Evolutionary conservation across 2,888 invertebrate species (phyloP).

Genomic region (Hyposoter didymator): DNA sequence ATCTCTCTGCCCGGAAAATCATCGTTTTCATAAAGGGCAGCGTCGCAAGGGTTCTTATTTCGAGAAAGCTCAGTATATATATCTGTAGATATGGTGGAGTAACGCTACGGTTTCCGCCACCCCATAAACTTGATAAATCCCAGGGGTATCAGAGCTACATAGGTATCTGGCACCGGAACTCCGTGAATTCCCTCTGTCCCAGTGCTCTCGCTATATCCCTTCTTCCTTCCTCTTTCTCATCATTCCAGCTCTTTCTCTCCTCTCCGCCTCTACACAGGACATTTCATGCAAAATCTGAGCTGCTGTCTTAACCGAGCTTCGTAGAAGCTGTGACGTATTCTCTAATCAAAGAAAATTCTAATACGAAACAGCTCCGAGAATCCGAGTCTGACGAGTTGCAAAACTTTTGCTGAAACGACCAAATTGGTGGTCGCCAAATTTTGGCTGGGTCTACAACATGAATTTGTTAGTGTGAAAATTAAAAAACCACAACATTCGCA

Average conservation of each 20-base stretch:
- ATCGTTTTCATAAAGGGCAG: constrained; percentile 75
- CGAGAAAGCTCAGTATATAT: constrained; percentile 41
- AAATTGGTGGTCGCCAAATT: too few relatives aligned
- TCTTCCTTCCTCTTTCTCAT: neutral
- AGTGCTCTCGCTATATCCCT: constrained; percentile 65
- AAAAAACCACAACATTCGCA: neutral
- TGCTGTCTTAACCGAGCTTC: neutral
- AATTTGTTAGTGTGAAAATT: too few relatives aligned
- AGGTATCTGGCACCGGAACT: constrained; percentile 71
- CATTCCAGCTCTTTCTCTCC: neutral
- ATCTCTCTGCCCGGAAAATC: constrained; percentile 74
- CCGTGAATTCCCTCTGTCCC: constrained; percentile 62
- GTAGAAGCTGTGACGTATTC: neutral
- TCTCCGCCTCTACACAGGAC: neutral
- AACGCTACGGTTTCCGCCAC: constrained; percentile 69
- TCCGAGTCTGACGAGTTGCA: too few relatives aligned
- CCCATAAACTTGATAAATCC: constrained; percentile 78
- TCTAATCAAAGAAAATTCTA: neutral
- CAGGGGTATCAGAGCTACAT: constrained; percentile 68
- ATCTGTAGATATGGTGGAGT: constrained; percentile 9
- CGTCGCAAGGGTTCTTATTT: constrained; percentile 53
- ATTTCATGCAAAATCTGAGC: constrained; percentile 5
- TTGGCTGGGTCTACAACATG: too few relatives aligned
- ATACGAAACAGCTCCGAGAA: neutral
- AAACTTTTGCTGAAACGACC: too few relatives aligned